Evolutionary conservation across 2,888 invertebrate species (phyloP).

Genomic region (Noctua fimbriata): DNA sequence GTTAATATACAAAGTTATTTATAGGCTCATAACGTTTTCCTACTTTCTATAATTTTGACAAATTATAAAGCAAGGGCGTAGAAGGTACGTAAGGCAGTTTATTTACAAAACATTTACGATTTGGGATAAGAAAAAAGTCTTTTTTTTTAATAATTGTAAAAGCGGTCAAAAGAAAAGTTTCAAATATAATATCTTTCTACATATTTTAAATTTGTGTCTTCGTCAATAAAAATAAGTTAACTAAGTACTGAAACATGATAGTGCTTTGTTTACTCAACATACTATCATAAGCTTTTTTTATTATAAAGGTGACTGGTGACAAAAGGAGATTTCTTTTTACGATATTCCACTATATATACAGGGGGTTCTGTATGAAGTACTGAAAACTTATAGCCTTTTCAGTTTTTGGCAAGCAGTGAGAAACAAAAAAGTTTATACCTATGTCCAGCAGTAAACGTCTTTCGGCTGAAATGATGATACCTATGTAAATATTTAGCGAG

Average conservation of each 20-base stretch:
- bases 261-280: too few relatives aligned
- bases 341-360: too few relatives aligned
- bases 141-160: background rate
- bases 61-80: background rate
- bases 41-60: constrained; percentile 50
- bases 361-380: too few relatives aligned
- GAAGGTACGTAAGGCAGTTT: background rate
- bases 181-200: background rate
- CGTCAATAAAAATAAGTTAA: background rate
- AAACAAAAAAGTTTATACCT: background rate
- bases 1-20: constrained; percentile 36
- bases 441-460: too few relatives aligned
- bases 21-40: constrained; percentile 35
- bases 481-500: background rate
- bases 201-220: background rate
- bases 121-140: background rate
- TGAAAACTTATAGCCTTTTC: too few relatives aligned
- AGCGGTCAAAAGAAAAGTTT: background rate
- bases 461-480: too few relatives aligned
- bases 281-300: background rate
- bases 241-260: background rate
- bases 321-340: background rate
- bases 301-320: background rate
- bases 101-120: background rate
- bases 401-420: background rate